Evolutionary conservation across 2,888 invertebrate species (phyloP), one percentile per base, ranked within the genome.

Genomic region (Diarsia dahlii): DNA sequence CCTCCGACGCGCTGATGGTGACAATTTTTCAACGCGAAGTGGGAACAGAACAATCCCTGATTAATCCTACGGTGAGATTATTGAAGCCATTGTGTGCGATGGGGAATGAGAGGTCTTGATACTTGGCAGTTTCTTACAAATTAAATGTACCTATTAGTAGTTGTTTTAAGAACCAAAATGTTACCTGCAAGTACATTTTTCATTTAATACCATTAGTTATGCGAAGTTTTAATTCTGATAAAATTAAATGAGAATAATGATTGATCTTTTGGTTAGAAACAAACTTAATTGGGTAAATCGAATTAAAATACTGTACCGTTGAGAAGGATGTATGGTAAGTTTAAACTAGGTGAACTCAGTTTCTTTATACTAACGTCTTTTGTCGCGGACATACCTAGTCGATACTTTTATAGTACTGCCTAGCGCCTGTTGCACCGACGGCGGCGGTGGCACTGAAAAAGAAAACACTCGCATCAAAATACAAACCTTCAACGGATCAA

Each of bases 21-120:
- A 95, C 96, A 95, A 95, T 96, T 95, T 95, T 95, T 96, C 96
- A 95, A 90, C 88, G 90, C 88, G 89, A 91, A 92, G 91, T 91
- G 92, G 91, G 92, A 94, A 93, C 92, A 91, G 91, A 95, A 95
- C 95, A 94, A 95, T 95, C 91, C 92, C 92, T 93, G 96, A 96
- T 96, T 96, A 96, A 96, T 94, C 95, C 95, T 87, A 92, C 94
- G 90, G 92, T 91, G 94, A 93, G 95, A 93, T 90, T 94, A 95
- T 95, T 94, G 94, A 93, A 91, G 92, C 90, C 87, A 88, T 89
- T 87, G 87, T 89, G 86, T 89, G 87, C 84, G 79, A 71, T 6
- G 15, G 20, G 89, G 84, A 18, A 23, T 0, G 80, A 18, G 20
- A 0, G 0, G 68, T 85, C 83, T 95, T 95, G 95, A 92, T 93